A percentile compares a stretch with the other conserved stretches of the same genome.
These are phyloP conservation scores for Cassiopea xamachana DNA, from an alignment of 30 jellyfish, hydroid and myxozoan genomes.

Conservation along the genomic window DNA sequence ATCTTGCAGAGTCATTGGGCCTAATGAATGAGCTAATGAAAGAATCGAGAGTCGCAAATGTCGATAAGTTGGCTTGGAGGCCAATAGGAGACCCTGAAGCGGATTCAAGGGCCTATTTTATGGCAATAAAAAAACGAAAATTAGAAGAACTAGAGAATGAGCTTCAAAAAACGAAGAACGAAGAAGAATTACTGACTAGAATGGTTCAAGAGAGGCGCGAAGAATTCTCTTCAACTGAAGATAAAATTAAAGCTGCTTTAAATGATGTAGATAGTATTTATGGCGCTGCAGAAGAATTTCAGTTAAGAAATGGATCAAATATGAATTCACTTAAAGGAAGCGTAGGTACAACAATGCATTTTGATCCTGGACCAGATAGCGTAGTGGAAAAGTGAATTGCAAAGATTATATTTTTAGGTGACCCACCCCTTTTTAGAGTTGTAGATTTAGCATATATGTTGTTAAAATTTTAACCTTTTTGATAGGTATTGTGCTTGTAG, in stretches of 20 bases:
- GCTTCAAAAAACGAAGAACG: slow-evolving; percentile 22
- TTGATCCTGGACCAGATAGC: background rate
- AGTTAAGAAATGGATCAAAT: slow-evolving; percentile 1
- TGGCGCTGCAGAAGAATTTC: background rate
- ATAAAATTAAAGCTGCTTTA: background rate
- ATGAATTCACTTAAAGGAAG: background rate
- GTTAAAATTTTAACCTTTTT: no score
- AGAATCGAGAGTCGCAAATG: slow-evolving; percentile 18
- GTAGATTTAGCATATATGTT: background rate
- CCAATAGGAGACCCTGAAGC: slow-evolving; percentile 71
- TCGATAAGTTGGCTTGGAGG: slow-evolving; percentile 53
- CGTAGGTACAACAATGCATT: background rate
- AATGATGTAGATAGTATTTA: background rate
- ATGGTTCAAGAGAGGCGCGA: slow-evolving; percentile 24
- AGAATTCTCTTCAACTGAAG: slow-evolving; percentile 10
- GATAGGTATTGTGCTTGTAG: no score
- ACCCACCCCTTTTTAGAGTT: background rate
- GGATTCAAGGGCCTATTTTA: slow-evolving; percentile 59
- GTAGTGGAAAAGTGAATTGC: background rate
- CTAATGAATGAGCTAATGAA: slow-evolving; percentile 23
- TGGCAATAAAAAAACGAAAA: slow-evolving; percentile 48
- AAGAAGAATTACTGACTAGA: slow-evolving; percentile 17
- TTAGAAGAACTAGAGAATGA: slow-evolving; percentile 37
- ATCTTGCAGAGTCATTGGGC: slow-evolving; percentile 4
- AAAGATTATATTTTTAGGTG: background rate